These are phyloP conservation scores for Ctenochaetus hawaiiensis DNA, from an alignment of 2,797 vertebrate genomes.

Conservation along the genomic window DNA sequence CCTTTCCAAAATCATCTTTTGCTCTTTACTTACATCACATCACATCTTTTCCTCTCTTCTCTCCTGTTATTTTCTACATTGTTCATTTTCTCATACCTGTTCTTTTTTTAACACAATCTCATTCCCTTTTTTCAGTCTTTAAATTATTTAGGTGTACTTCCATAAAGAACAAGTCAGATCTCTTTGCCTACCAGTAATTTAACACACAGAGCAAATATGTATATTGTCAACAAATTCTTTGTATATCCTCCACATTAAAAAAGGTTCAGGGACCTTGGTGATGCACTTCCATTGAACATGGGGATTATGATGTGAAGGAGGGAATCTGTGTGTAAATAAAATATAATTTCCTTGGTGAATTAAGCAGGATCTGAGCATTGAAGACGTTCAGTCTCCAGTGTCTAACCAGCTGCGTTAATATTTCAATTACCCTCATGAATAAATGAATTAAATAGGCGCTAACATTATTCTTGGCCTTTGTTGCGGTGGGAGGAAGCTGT, in stretches of 20 bases:
- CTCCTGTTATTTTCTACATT: slow-evolving; percentile 22
- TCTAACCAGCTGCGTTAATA: slow-evolving; percentile 79
- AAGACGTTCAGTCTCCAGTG: slow-evolving; percentile 64
- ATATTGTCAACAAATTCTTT: slow-evolving; percentile 16
- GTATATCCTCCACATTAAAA: background rate
- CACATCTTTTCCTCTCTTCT: slow-evolving; percentile 13
- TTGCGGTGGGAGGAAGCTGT: slow-evolving; percentile 52
- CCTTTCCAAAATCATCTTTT: slow-evolving; percentile 32
- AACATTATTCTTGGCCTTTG: slow-evolving; percentile 72
- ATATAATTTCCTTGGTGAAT: slow-evolving; percentile 64
- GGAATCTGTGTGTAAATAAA: slow-evolving; percentile 71
- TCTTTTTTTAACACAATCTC: background rate
- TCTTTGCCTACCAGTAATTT: background rate
- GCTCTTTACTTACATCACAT: slow-evolving; percentile 1
- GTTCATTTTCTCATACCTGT: background rate
- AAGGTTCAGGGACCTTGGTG: slow-evolving; percentile 11
- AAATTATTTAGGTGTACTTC: slow-evolving; percentile 7
- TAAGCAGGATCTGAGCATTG: slow-evolving; percentile 49
- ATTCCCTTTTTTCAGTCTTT: background rate
- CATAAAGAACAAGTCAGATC: background rate
- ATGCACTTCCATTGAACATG: slow-evolving; percentile 42
- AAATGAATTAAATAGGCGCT: slow-evolving; percentile 75
- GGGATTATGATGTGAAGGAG: slow-evolving; percentile 23
- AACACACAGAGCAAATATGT: slow-evolving; percentile 4
- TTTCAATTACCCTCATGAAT: slow-evolving; percentile 85